These are phyloP conservation scores for Hormaphis cornu DNA, from an alignment of 1,140 invertebrate species.

Conservation along the genomic window DNA sequence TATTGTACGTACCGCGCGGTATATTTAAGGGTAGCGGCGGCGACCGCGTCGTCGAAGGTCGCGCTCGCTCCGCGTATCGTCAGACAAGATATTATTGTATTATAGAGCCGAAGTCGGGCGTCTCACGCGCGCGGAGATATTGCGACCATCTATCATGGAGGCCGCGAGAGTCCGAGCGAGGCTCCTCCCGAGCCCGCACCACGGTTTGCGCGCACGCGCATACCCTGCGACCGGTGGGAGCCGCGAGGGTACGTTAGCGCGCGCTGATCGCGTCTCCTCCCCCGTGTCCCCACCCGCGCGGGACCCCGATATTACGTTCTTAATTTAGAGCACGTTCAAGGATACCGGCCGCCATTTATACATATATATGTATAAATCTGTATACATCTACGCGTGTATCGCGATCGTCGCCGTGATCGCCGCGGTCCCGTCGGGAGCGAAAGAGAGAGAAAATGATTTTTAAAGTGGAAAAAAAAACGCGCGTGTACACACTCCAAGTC, in stretches of 20 bases:
- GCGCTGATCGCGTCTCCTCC: neutral
- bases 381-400: neutral
- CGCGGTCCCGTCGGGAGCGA: neutral
- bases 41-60: too few species aligned
- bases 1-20: neutral
- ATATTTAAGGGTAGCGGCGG: constrained; percentile 13
- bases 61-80: too few species aligned
- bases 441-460: too few species aligned
- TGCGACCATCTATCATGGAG: constrained; percentile 20
- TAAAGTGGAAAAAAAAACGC: neutral
- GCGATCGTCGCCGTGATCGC: neutral
- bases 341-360: constrained; percentile 29
- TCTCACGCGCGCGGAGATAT: too few species aligned
- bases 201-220: neutral
- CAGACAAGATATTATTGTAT: constrained; percentile 29
- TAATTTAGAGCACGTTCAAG: constrained; percentile 31
- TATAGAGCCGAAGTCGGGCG: constrained; percentile 25
- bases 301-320: neutral
- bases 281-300: neutral
- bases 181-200: constrained; percentile 28
- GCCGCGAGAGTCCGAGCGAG: constrained; percentile 16
- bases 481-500: neutral
- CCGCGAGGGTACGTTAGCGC: too few species aligned
- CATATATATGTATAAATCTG: neutral
- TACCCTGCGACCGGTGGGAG: too few species aligned